phyloP scores from a whole-genome alignment of 2,888 invertebrate species.

The Dasysyrphus albostriatus region DNA sequence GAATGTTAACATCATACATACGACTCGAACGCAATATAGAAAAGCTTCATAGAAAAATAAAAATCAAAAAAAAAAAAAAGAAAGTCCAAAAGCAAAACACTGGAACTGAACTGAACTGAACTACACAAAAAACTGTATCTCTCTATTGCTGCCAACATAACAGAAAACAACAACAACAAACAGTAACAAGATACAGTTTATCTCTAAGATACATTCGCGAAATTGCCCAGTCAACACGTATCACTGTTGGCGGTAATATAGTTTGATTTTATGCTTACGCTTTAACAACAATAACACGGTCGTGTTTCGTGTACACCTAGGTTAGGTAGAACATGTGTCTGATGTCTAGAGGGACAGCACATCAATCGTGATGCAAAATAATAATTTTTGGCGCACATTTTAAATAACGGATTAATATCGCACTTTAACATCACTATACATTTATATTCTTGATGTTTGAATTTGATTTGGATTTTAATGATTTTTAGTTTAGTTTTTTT shows the following conservation, averaged over 20 bases:
- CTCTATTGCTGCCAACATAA: slow-evolving; percentile 5
- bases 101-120: no score
- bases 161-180: slow-evolving; percentile 35
- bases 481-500: slow-evolving; percentile 27
- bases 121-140: background rate
- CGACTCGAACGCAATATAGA: slow-evolving; percentile 50
- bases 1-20: slow-evolving; percentile 46
- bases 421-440: background rate
- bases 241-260: slow-evolving; percentile 75
- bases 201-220: slow-evolving; percentile 73
- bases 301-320: background rate
- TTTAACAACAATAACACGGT: slow-evolving; percentile 31
- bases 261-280: slow-evolving; percentile 58
- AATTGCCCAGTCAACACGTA: slow-evolving; percentile 73
- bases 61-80: slow-evolving; percentile 22
- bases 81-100: slow-evolving; percentile 22
- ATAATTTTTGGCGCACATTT: slow-evolving; percentile 57
- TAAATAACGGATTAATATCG: slow-evolving; percentile 29
- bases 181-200: slow-evolving; percentile 72
- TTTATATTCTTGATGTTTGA: background rate
- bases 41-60: slow-evolving; percentile 48
- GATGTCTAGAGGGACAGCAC: slow-evolving; percentile 41
- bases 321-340: slow-evolving; percentile 41
- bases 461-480: background rate
- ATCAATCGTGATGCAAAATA: slow-evolving; percentile 45